Percentiles rank a stretch among this genome's conserved stretches.
Conservation (phyloP, 2,888 invertebrate genomes). For the Megamerina dolium region DNA sequence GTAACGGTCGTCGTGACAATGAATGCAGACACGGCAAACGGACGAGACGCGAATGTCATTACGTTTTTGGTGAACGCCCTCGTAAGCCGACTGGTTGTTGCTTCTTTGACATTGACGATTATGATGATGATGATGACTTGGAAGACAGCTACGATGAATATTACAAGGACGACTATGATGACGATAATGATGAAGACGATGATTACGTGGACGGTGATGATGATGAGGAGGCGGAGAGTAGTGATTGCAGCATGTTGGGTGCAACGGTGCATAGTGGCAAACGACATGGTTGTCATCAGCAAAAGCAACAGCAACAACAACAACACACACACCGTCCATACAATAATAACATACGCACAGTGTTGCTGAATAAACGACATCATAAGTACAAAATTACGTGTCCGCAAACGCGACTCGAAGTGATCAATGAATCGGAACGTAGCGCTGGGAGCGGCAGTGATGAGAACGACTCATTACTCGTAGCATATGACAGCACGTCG, state of each 20-base stretch:
- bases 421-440: conserved; percentile 46
- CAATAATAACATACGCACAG: conserved; percentile 42
- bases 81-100: conserved; percentile 37
- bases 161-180: conserved; percentile 27
- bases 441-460: conserved; percentile 49
- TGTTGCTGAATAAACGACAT: conserved; percentile 41
- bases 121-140: conserved; percentile 30
- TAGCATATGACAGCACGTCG: conserved; percentile 48
- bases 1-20: conserved; percentile 5
- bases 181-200: conserved; percentile 28
- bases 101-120: conserved; percentile 39
- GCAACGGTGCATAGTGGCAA: conserved; percentile 9
- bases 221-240: conserved; percentile 21
- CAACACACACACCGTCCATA: conserved; percentile 18
- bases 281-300: no score
- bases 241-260: conserved; percentile 41
- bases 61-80: conserved; percentile 6
- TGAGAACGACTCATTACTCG: conserved; percentile 48
- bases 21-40: conserved; percentile 9
- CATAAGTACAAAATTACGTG: conserved; percentile 44
- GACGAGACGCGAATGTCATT: conserved; percentile 19
- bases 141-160: conserved; percentile 33
- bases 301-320: conserved; percentile 4
- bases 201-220: conserved; percentile 33
- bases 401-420: conserved; percentile 43